Base-by-base conservation (phyloP, 2,888 invertebrate genomes). In the Watsonalla cultraria region DNA sequence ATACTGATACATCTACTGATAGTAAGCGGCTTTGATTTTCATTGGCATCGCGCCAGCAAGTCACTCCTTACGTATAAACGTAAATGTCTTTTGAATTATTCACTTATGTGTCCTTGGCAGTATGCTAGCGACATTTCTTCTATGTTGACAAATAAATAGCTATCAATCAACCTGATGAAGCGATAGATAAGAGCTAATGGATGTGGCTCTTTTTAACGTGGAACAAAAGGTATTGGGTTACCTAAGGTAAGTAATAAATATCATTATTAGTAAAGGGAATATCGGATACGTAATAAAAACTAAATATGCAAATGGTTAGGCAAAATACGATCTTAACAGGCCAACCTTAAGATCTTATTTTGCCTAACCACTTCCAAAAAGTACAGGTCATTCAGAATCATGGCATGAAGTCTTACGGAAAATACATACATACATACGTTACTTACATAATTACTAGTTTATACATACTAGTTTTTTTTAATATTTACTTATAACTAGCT, bases 91-190 rank as follows among this genome's bases (percentile, higher is more conserved):
- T 42, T 42, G 42, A 6, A 42, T 42, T 42, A 42, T 42, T 42
- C 11, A 42, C 5, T 11, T 42, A 11, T 11, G 11, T 11, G 11
- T 42, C 42, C 42, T 42, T 11, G 11, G 42, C 11, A 42, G 42
- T 42, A 8, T 42, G 42, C 8, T 11, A 42, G 37, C 8, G 37
- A 42, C 11, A 42, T 42, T 42, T 11, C 11, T 42, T 57, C 7
- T 65, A 54, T 58, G 39, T 55, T 47, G 35, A 56, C 6, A 50
- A 15, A 49, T 37, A 9, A 37, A 49, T 15, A 13, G 33, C 6
- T 34, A 48, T 13, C 24, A 34, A 48, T 33, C 33, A 48, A 48
- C 9, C 34, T 13, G 33, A 34, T 42, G 42, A 11, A 42, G 11
- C 42, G 42, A 42, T 42, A 42, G 11, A 42, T 42, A 8, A 11